Percentiles rank a stretch among this genome's conserved stretches.
These are phyloP conservation scores for Drosophila eugracilis DNA, from an alignment of 1,140 invertebrate genomes.

Conservation along the genomic window DNA sequence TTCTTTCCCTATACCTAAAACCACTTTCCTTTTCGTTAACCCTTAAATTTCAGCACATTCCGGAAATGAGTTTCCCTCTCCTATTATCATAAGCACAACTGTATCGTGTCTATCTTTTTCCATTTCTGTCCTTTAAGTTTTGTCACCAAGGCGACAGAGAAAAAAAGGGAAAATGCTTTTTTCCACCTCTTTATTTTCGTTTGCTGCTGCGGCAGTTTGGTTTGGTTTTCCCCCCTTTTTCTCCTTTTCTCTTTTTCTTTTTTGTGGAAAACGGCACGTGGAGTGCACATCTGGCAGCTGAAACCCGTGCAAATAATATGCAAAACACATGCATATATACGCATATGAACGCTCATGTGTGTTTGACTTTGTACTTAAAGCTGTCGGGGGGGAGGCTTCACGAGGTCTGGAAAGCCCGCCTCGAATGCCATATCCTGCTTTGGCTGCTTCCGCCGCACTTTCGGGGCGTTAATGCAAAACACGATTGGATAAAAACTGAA, in stretches of 20 bases:
- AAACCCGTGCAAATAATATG: constrained; percentile 38
- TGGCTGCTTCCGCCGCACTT: constrained; percentile 70
- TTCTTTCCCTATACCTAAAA: background rate
- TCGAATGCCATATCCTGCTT: constrained; percentile 70
- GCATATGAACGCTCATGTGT: constrained; percentile 29
- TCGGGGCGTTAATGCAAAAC: constrained; percentile 51
- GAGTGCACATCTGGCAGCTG: constrained; percentile 72
- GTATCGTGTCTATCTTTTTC: constrained; percentile 4
- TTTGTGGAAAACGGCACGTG: constrained; percentile 60
- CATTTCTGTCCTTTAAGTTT: constrained; percentile 56
- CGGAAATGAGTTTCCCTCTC: background rate
- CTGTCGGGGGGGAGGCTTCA: constrained; percentile 38
- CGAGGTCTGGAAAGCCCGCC: constrained; percentile 24
- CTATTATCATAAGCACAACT: constrained; percentile 4
- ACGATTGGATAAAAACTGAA: constrained; percentile 51
- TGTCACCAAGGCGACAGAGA: constrained; percentile 46
- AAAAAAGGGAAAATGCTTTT: constrained; percentile 41
- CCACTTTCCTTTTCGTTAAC: background rate
- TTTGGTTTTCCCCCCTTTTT: background rate
- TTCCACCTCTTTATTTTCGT: constrained; percentile 44
- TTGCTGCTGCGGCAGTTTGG: constrained; percentile 53
- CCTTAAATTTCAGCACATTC: background rate
- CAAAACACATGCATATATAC: constrained; percentile 34
- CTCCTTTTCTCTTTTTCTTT: constrained; percentile 5
- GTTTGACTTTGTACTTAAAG: constrained; percentile 78